phyloP scores from a whole-genome alignment of 2,888 invertebrate species.

The Sphinx pinastri region DNA sequence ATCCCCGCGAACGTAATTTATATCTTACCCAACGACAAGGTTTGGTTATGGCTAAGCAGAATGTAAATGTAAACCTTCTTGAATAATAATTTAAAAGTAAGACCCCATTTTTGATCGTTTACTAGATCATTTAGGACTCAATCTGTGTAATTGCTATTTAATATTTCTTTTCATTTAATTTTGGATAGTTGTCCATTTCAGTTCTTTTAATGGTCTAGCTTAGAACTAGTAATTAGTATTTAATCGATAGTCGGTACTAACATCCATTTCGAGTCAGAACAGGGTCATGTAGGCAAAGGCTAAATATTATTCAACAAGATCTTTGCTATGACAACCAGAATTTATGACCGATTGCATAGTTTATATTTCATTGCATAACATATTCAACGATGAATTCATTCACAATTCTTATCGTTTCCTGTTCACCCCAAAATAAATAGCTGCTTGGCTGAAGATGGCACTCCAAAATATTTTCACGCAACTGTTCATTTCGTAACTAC shows the following conservation, averaged over 20 bases:
- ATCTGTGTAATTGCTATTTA: too few relatives aligned
- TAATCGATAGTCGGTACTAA: too few relatives aligned
- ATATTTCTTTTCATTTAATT: too few relatives aligned
- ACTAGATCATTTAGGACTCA: not conserved
- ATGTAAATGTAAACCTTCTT: not conserved
- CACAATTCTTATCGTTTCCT: not conserved
- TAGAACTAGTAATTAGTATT: too few relatives aligned
- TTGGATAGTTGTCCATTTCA: too few relatives aligned
- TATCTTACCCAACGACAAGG: not conserved
- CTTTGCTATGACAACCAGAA: too few relatives aligned
- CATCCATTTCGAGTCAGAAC: too few relatives aligned
- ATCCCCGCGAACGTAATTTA: conserved; percentile 5
- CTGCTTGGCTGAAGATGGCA: conserved; percentile 2
- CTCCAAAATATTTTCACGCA: conserved; percentile 9
- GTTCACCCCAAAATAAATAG: not conserved
- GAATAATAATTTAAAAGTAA: not conserved
- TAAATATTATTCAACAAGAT: too few relatives aligned
- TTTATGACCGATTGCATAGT: not conserved
- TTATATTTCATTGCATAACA: not conserved
- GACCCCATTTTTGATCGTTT: not conserved
- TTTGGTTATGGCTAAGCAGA: not conserved
- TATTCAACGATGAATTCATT: not conserved
- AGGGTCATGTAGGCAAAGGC: too few relatives aligned
- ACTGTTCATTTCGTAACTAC: conserved; percentile 12
- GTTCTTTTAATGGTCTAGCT: too few relatives aligned